phyloP scores from a whole-genome alignment of 2,797 vertebrate species.

The Protosalanx chinensis region DNA sequence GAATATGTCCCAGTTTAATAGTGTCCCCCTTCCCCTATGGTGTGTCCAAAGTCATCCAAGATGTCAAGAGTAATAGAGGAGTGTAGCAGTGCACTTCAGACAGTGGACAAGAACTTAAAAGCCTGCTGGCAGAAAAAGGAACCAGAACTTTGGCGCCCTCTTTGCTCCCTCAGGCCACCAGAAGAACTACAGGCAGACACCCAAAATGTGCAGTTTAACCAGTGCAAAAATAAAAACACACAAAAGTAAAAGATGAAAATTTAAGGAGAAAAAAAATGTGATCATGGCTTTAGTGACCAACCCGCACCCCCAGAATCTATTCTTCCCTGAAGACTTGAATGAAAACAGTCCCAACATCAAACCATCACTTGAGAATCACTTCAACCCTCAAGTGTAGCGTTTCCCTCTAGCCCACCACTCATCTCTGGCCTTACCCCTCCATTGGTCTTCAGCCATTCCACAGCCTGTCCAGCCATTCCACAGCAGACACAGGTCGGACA shows the following conservation, averaged over 20 bases:
- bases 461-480: too few species aligned
- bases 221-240: conserved; percentile 16
- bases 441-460: neutral
- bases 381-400: neutral
- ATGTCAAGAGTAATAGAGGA: conserved; percentile 4
- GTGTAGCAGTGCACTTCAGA: conserved; percentile 24
- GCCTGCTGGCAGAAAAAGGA: neutral
- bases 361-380: neutral
- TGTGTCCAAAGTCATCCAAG: conserved; percentile 4
- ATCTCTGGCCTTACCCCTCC: neutral
- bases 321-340: neutral
- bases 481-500: neutral
- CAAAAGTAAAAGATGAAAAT: neutral
- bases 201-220: conserved; percentile 9
- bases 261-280: neutral
- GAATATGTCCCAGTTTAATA: neutral
- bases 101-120: conserved; percentile 12
- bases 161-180: conserved; percentile 11
- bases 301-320: neutral
- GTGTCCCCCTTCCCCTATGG: neutral
- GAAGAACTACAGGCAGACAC: conserved; percentile 7
- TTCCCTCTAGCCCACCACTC: neutral
- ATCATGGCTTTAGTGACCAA: conserved; percentile 1
- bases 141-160: neutral
- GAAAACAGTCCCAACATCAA: neutral